Percentiles rank a stretch among this genome's conserved stretches.
phyloP scores from a whole-genome alignment of 2,888 invertebrate species.

The Agrilus cyanescens region DNA sequence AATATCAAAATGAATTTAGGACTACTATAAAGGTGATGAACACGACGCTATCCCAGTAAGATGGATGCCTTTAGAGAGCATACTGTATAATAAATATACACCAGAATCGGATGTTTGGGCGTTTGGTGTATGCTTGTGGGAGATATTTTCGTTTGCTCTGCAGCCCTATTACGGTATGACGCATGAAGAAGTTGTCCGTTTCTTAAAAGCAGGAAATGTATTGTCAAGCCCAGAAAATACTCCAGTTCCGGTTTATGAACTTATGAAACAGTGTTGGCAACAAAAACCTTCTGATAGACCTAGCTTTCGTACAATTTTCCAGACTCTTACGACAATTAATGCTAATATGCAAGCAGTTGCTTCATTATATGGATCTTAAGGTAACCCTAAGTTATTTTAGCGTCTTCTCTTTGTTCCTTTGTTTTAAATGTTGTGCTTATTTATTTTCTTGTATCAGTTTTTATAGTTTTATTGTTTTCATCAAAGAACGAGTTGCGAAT shows the following conservation, averaged over 20 bases:
- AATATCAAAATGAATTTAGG: slow-evolving; percentile 30
- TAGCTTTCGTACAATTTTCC: slow-evolving; percentile 70
- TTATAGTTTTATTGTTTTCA: too few species aligned
- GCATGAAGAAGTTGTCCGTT: slow-evolving; percentile 92
- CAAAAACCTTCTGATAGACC: slow-evolving; percentile 76
- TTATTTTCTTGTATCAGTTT: too few species aligned
- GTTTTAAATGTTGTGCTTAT: too few species aligned
- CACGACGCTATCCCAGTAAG: slow-evolving; percentile 93
- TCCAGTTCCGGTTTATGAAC: slow-evolving; percentile 71
- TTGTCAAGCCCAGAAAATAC: slow-evolving; percentile 85
- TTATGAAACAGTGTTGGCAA: slow-evolving; percentile 93
- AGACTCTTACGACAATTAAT: slow-evolving; percentile 45
- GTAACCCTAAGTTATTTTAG: too few species aligned
- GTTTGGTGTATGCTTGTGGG: slow-evolving; percentile 93
- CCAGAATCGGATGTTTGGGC: slow-evolving; percentile 97
- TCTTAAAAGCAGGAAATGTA: slow-evolving; percentile 86
- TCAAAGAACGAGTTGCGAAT: too few species aligned
- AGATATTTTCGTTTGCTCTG: slow-evolving; percentile 90
- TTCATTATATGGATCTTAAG: too few species aligned
- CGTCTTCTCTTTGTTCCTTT: too few species aligned
- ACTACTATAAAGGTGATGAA: slow-evolving; percentile 92
- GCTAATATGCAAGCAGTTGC: slow-evolving; percentile 21
- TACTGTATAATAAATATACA: slow-evolving; percentile 92
- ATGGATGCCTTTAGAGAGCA: slow-evolving; percentile 97
- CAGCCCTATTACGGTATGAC: slow-evolving; percentile 97